Evolutionary conservation across 1,140 invertebrate genomes (phyloP), one percentile per base, ranked within the genome.

Genomic region (Phymorhynchus buccinoides): DNA sequence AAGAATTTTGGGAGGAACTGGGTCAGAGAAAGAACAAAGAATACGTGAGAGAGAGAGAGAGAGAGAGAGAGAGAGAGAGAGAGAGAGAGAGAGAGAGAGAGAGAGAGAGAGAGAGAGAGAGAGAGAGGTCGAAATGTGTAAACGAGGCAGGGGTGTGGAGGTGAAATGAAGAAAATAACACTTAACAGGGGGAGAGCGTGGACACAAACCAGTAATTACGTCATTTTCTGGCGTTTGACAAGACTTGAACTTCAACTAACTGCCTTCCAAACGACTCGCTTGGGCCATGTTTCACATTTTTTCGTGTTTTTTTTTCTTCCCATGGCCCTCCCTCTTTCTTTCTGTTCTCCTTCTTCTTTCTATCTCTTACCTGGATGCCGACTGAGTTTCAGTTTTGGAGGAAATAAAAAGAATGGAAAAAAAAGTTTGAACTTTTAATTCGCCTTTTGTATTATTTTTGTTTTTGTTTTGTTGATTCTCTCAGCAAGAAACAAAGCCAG

Each of bases 231-330:
- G 56, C 56, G 56, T 27, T 62, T 62, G 56, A 27, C 56, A 62
- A 62, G 56, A 62, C 22, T 62, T 62, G n/a, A 62, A 77, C n/a
- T 32, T 27, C 73, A 77, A 77, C 73, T 77, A 42, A 77, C 41
- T 42, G 73, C 73, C n/a, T 77, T 39, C 27, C 35, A 7, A 16
- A 27, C 35, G 22, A 77, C 35, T 77, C 73, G 14, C 41, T 77
- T 39, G 30, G 16, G 73, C 73, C 35, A 77, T 77, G 27, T 32
- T 16, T 18, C 35, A 18, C 73, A 77, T 73, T 14, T n/a, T 14
- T 73, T 39, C 22, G 12, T 52, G 0, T 52, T 52, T 52, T 52
- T 52, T 52, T 52, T 52, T 52, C 48, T 52, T n/a, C 22, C 48
- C n/a, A n/a, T n/a, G n/a, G n/a, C n/a, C 48, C 48, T 52, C 48